Evolutionary conservation across 2,113 vertebrate species (phyloP).

Genomic region (Aspidoscelis tigris): DNA sequence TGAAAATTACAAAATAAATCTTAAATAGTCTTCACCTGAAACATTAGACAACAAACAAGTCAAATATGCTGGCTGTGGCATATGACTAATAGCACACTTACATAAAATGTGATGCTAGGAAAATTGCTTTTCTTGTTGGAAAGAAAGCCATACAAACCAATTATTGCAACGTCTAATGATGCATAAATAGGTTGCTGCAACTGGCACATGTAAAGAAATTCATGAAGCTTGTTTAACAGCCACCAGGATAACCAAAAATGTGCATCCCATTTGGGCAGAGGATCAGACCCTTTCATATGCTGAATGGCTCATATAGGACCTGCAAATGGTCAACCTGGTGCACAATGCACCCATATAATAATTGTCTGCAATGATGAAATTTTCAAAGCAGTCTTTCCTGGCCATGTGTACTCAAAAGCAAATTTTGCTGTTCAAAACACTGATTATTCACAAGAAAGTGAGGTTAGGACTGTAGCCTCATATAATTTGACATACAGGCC

Average conservation of each 20-base stretch:
- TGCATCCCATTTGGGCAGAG: not conserved
- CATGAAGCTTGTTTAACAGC: constrained; percentile 41
- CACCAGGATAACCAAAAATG: constrained; percentile 38
- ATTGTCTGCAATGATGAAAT: not conserved
- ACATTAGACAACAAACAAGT: constrained; percentile 68
- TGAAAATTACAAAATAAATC: constrained; percentile 76
- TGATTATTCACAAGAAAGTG: too few species aligned
- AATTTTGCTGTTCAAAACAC: not conserved
- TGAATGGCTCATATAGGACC: not conserved
- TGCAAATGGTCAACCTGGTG: not conserved
- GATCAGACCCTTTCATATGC: not conserved
- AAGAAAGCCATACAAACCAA: constrained; percentile 55
- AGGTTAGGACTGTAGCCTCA: too few species aligned
- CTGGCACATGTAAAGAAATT: constrained; percentile 43
- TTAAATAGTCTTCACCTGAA: constrained; percentile 60
- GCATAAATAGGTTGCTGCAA: constrained; percentile 44
- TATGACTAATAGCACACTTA: constrained; percentile 60
- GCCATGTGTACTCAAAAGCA: not conserved
- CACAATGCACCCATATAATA: not conserved
- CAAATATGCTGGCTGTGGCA: constrained; percentile 55
- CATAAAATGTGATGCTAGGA: constrained; percentile 48
- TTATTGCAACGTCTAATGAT: constrained; percentile 54
- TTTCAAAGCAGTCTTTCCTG: not conserved
- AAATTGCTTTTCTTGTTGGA: constrained; percentile 58
- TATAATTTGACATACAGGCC: too few species aligned